These are phyloP conservation scores for Colaptes auratus DNA, from an alignment of 2,113 vertebrate genomes.

Conservation along the genomic window DNA sequence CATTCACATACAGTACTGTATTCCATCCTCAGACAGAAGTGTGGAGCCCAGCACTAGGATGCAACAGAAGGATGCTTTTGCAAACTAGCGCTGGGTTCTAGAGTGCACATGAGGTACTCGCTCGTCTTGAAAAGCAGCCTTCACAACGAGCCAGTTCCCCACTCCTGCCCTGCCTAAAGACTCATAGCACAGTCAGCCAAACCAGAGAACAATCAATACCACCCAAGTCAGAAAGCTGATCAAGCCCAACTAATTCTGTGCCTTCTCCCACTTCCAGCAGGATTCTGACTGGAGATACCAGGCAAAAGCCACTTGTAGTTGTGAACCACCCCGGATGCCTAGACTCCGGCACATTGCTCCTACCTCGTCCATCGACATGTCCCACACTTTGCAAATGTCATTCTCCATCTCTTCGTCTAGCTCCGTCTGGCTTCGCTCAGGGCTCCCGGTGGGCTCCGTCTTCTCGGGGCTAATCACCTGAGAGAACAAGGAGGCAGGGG, in stretches of 20 bases:
- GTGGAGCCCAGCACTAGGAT: fast-evolving
- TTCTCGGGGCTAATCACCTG: constrained; percentile 84
- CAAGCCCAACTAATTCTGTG: fast-evolving
- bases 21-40: neutral
- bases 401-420: constrained; percentile 91
- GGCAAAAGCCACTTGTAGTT: neutral
- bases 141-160: fast-evolving
- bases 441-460: constrained; percentile 26
- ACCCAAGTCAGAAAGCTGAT: fast-evolving
- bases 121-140: neutral
- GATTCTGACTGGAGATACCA: fast-evolving
- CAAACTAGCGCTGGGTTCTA: neutral
- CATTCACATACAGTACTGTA: neutral
- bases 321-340: neutral
- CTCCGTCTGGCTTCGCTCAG: constrained; percentile 66
- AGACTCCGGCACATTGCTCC: fast-evolving
- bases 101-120: fast-evolving
- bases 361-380: constrained; percentile 98
- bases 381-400: constrained; percentile 95
- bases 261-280: neutral
- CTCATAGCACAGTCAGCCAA: neutral
- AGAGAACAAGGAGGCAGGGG: neutral
- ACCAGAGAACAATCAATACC: fast-evolving
- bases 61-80: too few relatives aligned
- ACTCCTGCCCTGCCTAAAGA: fast-evolving